Evolutionary conservation across 2,888 invertebrate species (phyloP).

Genomic region (Scrobipalpa atriplicella): DNA sequence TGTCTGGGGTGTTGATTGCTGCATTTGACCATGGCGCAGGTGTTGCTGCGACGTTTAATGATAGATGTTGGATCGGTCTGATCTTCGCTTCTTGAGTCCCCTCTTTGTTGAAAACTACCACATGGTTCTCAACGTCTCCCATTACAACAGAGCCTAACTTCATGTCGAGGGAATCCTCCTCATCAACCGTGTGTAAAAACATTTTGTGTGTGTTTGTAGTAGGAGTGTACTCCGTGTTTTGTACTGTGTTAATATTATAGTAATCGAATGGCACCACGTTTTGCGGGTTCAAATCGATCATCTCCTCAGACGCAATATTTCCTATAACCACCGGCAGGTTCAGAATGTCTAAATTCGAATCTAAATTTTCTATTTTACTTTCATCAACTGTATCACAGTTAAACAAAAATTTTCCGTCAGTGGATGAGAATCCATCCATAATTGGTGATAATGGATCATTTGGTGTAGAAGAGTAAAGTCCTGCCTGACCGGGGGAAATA

Average conservation of each 20-base stretch:
- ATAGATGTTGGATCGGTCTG: conserved; percentile 47
- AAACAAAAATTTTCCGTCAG: conserved; percentile 50
- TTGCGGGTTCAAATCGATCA: conserved; percentile 51
- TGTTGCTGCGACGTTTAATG: conserved; percentile 60
- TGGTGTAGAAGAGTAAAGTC: conserved; percentile 58
- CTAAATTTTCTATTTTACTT: conserved; percentile 52
- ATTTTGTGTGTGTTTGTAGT: conserved; percentile 55
- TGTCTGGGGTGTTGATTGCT: conserved; percentile 74
- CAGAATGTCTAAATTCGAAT: conserved; percentile 65
- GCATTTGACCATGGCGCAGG: conserved; percentile 55
- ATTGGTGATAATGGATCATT: conserved; percentile 61
- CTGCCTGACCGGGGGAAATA: conserved; percentile 62
- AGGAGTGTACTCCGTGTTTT: conserved; percentile 52
- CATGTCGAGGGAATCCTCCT: conserved; percentile 70
- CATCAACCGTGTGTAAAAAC: conserved; percentile 66
- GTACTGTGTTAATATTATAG: conserved; percentile 43
- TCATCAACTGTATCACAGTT: conserved; percentile 44
- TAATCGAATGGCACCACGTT: conserved; percentile 41
- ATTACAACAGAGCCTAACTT: conserved; percentile 67
- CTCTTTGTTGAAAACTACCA: conserved; percentile 47
- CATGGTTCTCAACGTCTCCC: conserved; percentile 61
- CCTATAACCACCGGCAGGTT: conserved; percentile 70
- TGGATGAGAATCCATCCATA: conserved; percentile 52
- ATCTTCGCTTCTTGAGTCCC: conserved; percentile 43
- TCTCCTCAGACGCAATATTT: conserved; percentile 60